These are phyloP conservation scores for Drosophila nigromelanica DNA, from an alignment of 1,140 invertebrate genomes.

Conservation along the genomic window DNA sequence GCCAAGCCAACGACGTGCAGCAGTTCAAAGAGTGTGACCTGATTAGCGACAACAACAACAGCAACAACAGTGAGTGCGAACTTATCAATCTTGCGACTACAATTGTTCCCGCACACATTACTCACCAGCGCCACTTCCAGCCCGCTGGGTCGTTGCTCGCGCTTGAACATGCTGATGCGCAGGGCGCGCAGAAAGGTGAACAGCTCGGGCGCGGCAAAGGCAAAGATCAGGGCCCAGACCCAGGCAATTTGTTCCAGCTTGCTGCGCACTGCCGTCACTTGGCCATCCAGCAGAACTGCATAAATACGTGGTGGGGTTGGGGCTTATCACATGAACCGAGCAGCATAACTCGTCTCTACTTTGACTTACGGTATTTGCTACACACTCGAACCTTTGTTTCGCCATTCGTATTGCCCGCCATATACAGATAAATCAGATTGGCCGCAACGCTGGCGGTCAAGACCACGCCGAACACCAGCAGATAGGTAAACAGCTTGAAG, in stretches of 20 bases:
- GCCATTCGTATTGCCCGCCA: conserved; percentile 93
- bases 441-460: conserved; percentile 91
- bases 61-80: conserved; percentile 83
- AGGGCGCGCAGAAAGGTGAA: conserved; percentile 92
- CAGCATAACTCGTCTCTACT: not conserved
- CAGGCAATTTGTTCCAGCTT: conserved; percentile 93
- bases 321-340: conserved; percentile 5
- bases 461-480: conserved; percentile 92
- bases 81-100: conserved; percentile 76
- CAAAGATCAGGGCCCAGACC: conserved; percentile 95
- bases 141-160: conserved; percentile 67
- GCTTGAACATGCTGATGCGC: conserved; percentile 95
- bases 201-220: conserved; percentile 93
- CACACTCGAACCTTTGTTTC: conserved; percentile 90
- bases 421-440: conserved; percentile 93
- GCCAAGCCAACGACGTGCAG: conserved; percentile 93
- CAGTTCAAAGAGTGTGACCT: conserved; percentile 90
- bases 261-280: conserved; percentile 46
- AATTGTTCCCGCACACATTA: conserved; percentile 58
- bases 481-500: conserved; percentile 92
- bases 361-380: conserved; percentile 85
- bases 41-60: conserved; percentile 26
- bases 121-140: conserved; percentile 85
- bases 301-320: not conserved
- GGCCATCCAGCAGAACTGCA: conserved; percentile 50